These are phyloP conservation scores for Phalera bucephala DNA, from an alignment of 2,888 invertebrate species.

Conservation along the genomic window DNA sequence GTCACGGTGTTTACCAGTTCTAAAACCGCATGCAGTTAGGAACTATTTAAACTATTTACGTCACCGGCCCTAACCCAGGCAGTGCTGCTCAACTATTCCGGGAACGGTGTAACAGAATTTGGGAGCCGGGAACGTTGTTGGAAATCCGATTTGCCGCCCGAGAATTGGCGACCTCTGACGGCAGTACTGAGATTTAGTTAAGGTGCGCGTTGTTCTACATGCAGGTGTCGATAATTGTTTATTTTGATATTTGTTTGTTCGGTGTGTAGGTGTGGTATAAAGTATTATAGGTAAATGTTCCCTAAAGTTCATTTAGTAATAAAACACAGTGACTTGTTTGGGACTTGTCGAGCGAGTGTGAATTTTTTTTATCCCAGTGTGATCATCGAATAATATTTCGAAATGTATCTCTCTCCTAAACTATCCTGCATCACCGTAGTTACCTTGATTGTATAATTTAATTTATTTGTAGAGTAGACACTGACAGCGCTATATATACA, in stretches of 20 bases:
- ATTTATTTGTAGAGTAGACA: too few relatives aligned
- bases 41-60: constrained; percentile 34
- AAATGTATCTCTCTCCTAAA: too few relatives aligned
- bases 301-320: too few relatives aligned
- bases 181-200: constrained; percentile 37
- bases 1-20: constrained; percentile 12
- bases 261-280: too few relatives aligned
- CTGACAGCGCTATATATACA: too few relatives aligned
- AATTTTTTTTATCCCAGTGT: too few relatives aligned
- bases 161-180: constrained; percentile 24
- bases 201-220: constrained; percentile 13
- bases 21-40: constrained; percentile 11
- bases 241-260: not conserved
- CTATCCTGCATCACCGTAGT: too few relatives aligned
- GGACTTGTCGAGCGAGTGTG: too few relatives aligned
- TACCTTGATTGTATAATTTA: too few relatives aligned
- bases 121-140: constrained; percentile 17
- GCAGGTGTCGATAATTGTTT: not conserved
- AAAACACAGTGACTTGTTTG: too few relatives aligned
- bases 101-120: constrained; percentile 26
- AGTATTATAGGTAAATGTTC: too few relatives aligned
- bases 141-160: constrained; percentile 40
- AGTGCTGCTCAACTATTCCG: constrained; percentile 26
- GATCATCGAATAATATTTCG: too few relatives aligned
- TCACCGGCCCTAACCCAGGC: constrained; percentile 14